Base-by-base conservation (phyloP, 2,888 invertebrate species). In the Calliphora vomitoria region DNA sequence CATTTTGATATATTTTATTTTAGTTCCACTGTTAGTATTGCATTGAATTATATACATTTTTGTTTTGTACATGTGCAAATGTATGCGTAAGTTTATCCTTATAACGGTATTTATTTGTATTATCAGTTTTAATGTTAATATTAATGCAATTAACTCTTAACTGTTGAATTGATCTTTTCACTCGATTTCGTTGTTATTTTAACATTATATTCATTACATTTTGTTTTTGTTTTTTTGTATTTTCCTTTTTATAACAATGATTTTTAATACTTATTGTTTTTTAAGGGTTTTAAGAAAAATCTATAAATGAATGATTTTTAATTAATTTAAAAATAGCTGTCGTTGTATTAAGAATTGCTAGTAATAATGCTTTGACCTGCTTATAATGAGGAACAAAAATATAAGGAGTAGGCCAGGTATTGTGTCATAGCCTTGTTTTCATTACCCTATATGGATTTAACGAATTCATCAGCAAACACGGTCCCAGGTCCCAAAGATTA, bases 111-210 rank as follows among this genome's bases (percentile, higher is more conserved):
- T 81, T 71, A 81, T 83, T 83, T 80, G 31, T 66, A 58, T 78
- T 81, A 84, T 84, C 87, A 55, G 68, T 58, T 64, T 86, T 80
- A 83, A 80, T 82, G 78, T 78, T 84, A 72, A 87, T 82, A 72
- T 87, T 66, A 84, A 87, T 84, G 68, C 78, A 87, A 87, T 87
- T 87, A 87, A 76, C 81, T 81, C 75, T 84, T 87, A 84, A 87
- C 72, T 66, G 35, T 69, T 47, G 50, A 78, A 84, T 81, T 84
- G 81, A 84, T 82, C 80, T 87, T 87, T 84, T 72, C 84, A 74
- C 78, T 82, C 72, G 53, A 80, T 60, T 80, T 85, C 60, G 44
- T 58, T 72, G 58, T 60, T 79, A 68, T 85, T 85, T 85, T 41
- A 80, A 38, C 18, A 85, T 69, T 44, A 41, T 41, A 68, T 74